Base-by-base conservation (phyloP, 2,888 invertebrate genomes). In the Drosophila anomelani region DNA sequence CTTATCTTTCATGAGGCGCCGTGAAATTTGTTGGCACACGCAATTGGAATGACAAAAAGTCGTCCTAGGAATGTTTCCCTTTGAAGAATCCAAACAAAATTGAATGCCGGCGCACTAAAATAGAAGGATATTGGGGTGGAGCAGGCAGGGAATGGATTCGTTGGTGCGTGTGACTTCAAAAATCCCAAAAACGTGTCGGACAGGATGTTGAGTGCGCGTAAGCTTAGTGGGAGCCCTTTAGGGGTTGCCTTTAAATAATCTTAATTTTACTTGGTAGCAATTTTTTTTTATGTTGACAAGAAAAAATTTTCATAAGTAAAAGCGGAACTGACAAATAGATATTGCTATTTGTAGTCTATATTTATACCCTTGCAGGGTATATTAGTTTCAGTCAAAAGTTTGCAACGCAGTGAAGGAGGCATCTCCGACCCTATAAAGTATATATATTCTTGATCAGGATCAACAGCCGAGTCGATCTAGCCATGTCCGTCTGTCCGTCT, bases 181-280 rank as follows among this genome's bases (percentile, higher is more conserved):
- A 90, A 90, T 90, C 90, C 88, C 77, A 80, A 89, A 90, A 91
- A 91, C 90, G 90, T 90, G 90, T 86, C 88, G 77, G 85, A 79
- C 91, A 79, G 83, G 88, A 90, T 83, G 90, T 85, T 88, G 81
- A 82, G 81, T 67, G 78, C 81, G 71, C 78, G 57, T 73, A 60
- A 46, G 64, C 55, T 70, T 56, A 63, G 56, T 51, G 61, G 61
- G 46, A 60, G 76, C 51, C 69, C 63, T 77, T 80, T 54, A 38
- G 38, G 67, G 63, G 61, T 62, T 51, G 64, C 23, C 51, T 36
- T 20, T 53, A 53, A 53, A 23, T 36, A 36, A 36, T 36, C 20
- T 0, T 10, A 6, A 36, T 47, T 46, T 15, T 62, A 17, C 47
- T 56, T 43, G 47, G 67, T 68, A 41, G 67, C 47, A 29, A 29